These are phyloP conservation scores for Nezara viridula DNA, from an alignment of 2,888 invertebrate species.

Conservation along the genomic window DNA sequence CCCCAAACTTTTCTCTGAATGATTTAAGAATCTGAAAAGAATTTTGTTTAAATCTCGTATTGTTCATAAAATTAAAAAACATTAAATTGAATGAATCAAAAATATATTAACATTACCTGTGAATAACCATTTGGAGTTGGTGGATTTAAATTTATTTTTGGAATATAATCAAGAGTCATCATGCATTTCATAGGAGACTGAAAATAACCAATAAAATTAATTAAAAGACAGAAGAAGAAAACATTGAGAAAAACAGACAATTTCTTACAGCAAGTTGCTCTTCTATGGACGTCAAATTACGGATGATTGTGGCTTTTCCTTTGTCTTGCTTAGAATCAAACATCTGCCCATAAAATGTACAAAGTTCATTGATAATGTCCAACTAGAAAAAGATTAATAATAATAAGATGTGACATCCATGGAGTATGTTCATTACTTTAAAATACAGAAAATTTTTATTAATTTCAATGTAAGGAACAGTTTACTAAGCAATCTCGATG, in stretches of 20 bases:
- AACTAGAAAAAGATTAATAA: slow-evolving; percentile 10
- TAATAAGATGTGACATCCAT: not conserved
- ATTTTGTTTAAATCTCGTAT: not conserved
- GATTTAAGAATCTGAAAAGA: slow-evolving; percentile 28
- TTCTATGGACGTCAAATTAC: slow-evolving; percentile 43
- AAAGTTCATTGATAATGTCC: not conserved
- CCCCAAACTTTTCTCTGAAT: not conserved
- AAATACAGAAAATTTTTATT: not conserved
- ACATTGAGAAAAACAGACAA: not conserved
- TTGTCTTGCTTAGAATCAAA: slow-evolving; percentile 38
- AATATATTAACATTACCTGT: not conserved
- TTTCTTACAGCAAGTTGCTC: slow-evolving; percentile 47
- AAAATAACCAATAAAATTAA: not conserved
- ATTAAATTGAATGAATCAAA: not conserved
- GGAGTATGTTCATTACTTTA: not conserved
- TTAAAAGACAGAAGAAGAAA: not conserved
- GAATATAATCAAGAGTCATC: slow-evolving; percentile 54
- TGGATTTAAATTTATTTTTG: slow-evolving; percentile 41
- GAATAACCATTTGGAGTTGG: slow-evolving; percentile 11
- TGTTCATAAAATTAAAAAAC: not conserved
- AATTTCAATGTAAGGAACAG: not conserved
- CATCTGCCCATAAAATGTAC: not conserved
- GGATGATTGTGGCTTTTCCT: slow-evolving; percentile 17
- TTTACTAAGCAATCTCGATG: not conserved
- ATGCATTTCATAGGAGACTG: slow-evolving; percentile 52